Evolutionary conservation across 2,113 vertebrate genomes (phyloP), one percentile per base, ranked within the genome.

Genomic region (Caloenas nicobarica): DNA sequence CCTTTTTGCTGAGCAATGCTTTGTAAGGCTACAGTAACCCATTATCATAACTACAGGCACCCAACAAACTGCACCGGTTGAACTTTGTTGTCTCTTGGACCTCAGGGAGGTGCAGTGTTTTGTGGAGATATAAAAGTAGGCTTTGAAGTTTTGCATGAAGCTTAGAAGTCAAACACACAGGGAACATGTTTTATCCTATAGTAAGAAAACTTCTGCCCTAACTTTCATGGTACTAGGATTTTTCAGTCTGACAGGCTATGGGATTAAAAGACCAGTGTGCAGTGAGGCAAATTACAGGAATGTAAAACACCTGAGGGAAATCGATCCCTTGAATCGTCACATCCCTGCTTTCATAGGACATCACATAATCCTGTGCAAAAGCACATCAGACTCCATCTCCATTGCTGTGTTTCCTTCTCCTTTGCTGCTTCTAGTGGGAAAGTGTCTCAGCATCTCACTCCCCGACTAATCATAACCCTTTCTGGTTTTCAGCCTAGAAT

Each of bases 401-500:
- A 13, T 7, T 22, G 33, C 51, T 78, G 69, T 33, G 46, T 51
- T 86, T 3, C 3, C 31, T 38, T 81, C 72, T 71, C 12, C 56
- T 81, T 33, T 40, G 24, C 29, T 81, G 44, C 29, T 73, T 88
- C 58, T 82, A 65, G 69, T 57, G 22, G 53, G 28, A 60, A 10
- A 64, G 16, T 4, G 3, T 34, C 89, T 83, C 31, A 62, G 44
- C 86, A 82, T 69, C 58, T 80, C 51, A 66, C 80, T 89, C 33
- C 66, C 82, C 46, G 81, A 23, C n/a, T 46, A 83, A 31, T 82
- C 48, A 56, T 33, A 86, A 73, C 13, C 23, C 34, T 89, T 89
- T 88, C 81, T 82, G 81, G 25, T 88, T 88, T 91, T 56, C 80
- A 91, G 57, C 17, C 34, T 86, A 34, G 86, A 95, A 66, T 51